Percentiles rank a stretch among this genome's conserved stretches.
Evolutionary conservation across 2,113 vertebrate genomes (phyloP).

Genomic region (Apeltes quadracus): DNA sequence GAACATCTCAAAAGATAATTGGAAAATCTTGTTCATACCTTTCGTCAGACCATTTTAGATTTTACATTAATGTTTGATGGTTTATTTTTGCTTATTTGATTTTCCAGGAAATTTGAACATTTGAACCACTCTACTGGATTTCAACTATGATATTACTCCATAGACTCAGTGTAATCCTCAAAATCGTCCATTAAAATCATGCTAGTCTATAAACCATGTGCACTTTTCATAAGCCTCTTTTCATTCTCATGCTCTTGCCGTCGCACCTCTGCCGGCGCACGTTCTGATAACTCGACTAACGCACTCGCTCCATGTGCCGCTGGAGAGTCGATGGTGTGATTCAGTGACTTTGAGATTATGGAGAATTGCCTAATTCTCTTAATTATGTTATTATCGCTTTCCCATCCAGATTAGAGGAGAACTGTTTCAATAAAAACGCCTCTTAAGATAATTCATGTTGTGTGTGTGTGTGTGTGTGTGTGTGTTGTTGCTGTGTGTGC

Average conservation of each 20-base stretch:
- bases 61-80: background rate
- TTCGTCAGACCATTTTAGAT: background rate
- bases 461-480: background rate
- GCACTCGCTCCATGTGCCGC: background rate
- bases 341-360: background rate
- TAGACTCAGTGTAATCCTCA: background rate
- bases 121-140: background rate
- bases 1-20: background rate
- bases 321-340: slow-evolving; percentile 4
- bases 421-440: slow-evolving; percentile 23
- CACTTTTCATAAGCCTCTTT: background rate
- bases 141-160: background rate
- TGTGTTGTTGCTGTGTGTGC: background rate
- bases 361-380: background rate
- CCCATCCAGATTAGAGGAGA: slow-evolving; percentile 35
- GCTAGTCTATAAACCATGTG: background rate
- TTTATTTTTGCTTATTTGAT: background rate
- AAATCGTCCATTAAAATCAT: background rate
- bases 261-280: background rate
- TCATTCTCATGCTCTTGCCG: slow-evolving; percentile 1
- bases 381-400: background rate
- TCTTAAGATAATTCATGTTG: background rate
- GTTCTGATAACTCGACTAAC: slow-evolving; percentile 3
- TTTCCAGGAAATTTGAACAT: background rate
- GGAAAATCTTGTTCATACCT: background rate